Base-by-base conservation (phyloP, 2,888 invertebrate genomes). In the Quadroppia sp. region DNA sequence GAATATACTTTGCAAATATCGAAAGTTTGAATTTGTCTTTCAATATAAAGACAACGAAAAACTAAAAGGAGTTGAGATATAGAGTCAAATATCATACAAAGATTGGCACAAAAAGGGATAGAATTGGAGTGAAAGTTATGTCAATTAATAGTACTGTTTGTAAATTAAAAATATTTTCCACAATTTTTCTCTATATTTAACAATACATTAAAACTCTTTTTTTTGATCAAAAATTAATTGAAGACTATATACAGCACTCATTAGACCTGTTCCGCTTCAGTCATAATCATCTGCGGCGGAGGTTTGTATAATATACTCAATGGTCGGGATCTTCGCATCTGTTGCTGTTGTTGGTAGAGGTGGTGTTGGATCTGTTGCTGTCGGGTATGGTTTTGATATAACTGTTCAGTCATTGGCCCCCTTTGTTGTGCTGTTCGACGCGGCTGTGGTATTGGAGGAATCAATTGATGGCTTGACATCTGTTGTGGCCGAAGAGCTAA, bases 241-340 rank as follows among this genome's bases (percentile, higher is more conserved):
- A 56, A 56, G 25, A 20, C 13, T 56, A 20, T 56, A 56, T 48
- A 48, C 15, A 48, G n/a, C 48, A 56, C 28, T 56, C 32, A 48
- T 73, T 71, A 76, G 42, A 76, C 72, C 28, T 72, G 72, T 64
- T 76, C 76, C 42, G 70, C 77, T 72, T 79, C 77, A 59, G 75
- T 78, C 56, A 76, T 74, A 36, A 69, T 69, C 56, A 79, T 75
- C 50, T 78, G 77, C 25, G 79, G 79, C 61, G 78, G 77, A 61
- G 79, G 78, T 73, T 79, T 79, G 61, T 78, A 77, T 20, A 79
- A 76, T 61, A 79, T 77, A 75, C 78, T 79, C 50, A 78, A 75
- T 69, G 79, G 79, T 40, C 79, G 76, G 56, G 77, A 76, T 42
- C 76, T 72, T 59, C 77, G 76, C 71, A 72, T 61, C 42, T 73